Base-by-base conservation (phyloP, 2,113 vertebrate species). In the Cyanistes caeruleus region DNA sequence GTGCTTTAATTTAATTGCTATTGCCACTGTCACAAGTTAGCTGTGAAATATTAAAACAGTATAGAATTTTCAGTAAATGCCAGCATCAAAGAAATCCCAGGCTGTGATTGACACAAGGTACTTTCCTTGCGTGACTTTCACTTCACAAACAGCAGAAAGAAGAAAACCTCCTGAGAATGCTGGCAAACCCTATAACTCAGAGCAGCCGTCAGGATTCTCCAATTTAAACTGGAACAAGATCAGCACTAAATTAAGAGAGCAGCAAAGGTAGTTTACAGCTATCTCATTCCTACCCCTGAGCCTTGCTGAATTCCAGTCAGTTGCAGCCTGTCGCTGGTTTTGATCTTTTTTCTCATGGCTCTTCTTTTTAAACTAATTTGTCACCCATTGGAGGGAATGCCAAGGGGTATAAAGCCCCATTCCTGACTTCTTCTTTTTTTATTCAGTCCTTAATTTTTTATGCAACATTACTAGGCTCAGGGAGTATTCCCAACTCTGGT, bases 1-100 rank as follows among this genome's bases (percentile, higher is more conserved):
- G 90, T 95, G 48, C 60, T 95, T 92, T 96, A 95, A 78, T 96
- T 84, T 95, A 94, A 93, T 93, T 94, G 73, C 85, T 84, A 87
- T 81, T 87, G 55, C 46, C 76, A 55, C 82, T 84, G 75, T 89
- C 73, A 89, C 24, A 78, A 82, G 60, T 75, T 93, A 91, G 69
- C 73, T 82, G 73, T 87, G 69, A 90, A 95, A 94, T 64, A 96
- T 81, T 92, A 82, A 95, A 94, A 68, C 53, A 89, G 80, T 75
- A 78, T 78, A 89, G 78, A 92, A 92, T 46, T 95, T 91, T 84
- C 72, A 91, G 89, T 89, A 87, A 92, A 95, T 68, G 60, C 52
- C 58, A 93, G n/a, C 64, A 95, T 95, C 86, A 95, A 96, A 96
- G 87, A 60, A 89, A 95, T 68, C n/a, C 52, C 53, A 89, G 33